Percentiles rank a stretch among this genome's conserved stretches.
These are phyloP conservation scores for Vulpes lagopus DNA, from an alignment of 2,113 vertebrate species.

Conservation along the genomic window DNA sequence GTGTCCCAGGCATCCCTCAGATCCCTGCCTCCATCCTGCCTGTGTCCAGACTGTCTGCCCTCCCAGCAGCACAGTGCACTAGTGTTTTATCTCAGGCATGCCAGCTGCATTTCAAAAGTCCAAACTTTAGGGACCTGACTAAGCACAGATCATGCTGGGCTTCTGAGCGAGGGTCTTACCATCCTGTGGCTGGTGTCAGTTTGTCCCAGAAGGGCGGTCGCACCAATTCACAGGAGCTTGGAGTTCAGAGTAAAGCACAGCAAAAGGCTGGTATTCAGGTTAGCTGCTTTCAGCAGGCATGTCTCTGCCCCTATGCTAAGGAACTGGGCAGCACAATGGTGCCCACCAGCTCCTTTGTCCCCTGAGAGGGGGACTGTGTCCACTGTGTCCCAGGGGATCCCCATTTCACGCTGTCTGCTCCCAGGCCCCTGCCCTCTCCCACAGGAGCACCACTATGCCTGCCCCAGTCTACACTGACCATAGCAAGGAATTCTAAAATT, in stretches of 20 bases:
- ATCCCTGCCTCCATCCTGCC: background rate
- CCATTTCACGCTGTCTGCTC: background rate
- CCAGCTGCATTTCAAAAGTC: background rate
- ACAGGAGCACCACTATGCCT: background rate
- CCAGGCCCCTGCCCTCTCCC: background rate
- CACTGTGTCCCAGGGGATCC: background rate
- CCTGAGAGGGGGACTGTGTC: background rate
- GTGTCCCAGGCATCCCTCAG: background rate
- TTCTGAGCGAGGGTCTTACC: background rate
- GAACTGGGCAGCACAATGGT: background rate
- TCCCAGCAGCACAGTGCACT: background rate
- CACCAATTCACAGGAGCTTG: background rate
- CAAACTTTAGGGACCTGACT: background rate
- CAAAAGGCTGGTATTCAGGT: background rate
- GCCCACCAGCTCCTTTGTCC: background rate
- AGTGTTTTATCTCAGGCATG: background rate
- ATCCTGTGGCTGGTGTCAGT: background rate
- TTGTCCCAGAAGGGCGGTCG: background rate
- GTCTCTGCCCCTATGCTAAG: background rate
- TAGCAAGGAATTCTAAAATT: background rate
- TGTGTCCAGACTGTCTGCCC: background rate
- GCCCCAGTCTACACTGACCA: background rate
- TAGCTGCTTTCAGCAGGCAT: background rate
- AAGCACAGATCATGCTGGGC: background rate
- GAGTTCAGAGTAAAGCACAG: background rate